Evolutionary conservation across 2,113 vertebrate genomes (phyloP).

Genomic region (Aphelocoma coerulescens): DNA sequence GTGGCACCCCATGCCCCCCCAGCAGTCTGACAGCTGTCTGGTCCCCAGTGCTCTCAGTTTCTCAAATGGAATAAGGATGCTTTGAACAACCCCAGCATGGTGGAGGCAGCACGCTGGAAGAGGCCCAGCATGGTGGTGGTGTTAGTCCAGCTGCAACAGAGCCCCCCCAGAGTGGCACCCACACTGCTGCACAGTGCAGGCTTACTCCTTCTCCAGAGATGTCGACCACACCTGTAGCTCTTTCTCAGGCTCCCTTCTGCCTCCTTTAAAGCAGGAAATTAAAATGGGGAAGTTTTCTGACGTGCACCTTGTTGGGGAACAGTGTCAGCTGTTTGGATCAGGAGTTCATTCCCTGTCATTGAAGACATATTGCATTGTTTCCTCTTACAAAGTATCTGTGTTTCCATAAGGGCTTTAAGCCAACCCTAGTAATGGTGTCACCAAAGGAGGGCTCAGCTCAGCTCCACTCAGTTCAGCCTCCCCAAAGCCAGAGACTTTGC

Average conservation of each 20-base stretch:
- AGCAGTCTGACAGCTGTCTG: background rate
- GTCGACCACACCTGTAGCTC: accelerated
- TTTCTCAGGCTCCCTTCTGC: background rate
- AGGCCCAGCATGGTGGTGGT: accelerated
- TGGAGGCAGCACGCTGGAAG: accelerated
- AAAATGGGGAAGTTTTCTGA: background rate
- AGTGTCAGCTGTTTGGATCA: background rate
- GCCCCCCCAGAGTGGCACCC: accelerated
- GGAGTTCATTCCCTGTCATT: background rate
- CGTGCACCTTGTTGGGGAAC: background rate
- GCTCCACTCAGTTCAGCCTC: background rate
- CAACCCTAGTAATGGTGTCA: background rate
- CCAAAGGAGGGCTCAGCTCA: background rate
- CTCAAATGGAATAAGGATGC: background rate
- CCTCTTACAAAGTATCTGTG: background rate
- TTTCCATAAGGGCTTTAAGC: background rate
- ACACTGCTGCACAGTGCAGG: background rate
- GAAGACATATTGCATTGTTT: background rate
- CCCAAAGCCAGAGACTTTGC: background rate
- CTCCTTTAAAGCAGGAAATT: background rate
- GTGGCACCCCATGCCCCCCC: background rate
- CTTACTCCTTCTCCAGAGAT: background rate
- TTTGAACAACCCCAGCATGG: background rate
- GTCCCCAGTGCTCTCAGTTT: background rate
- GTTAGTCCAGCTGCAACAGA: background rate